Evolutionary conservation across 2,113 vertebrate genomes (phyloP), one percentile per base, ranked within the genome.

Genomic region (Excalfactoria chinensis): DNA sequence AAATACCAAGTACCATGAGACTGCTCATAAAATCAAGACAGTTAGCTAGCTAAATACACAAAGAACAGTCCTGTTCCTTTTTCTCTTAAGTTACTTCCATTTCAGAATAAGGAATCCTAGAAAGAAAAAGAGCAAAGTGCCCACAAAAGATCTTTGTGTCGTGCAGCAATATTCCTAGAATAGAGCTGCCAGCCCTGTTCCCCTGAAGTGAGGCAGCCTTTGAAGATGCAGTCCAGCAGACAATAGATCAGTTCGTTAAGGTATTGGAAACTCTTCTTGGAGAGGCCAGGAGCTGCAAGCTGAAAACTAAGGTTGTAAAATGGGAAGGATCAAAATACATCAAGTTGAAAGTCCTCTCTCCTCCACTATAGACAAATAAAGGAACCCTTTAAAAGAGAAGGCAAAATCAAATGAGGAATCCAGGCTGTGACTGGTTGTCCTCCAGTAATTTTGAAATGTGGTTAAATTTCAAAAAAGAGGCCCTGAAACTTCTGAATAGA

Each of bases 11-110:
- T 91, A 30, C 89, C 93, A 64, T 62, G 51, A 93, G 75, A 85
- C 78, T 93, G 68, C 89, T 92, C 93, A 71, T 96, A 96, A 96
- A 94, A 92, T 68, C 85, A 75, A 60, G 85, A 95, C 85, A 93
- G 75, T 89, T 89, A 66, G 30, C 78, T 85, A 83, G 72, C 68
- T 95, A 83, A 89, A 93, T 41, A 86, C 69, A 93, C 79, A 96
- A 94, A 95, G 89, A 95, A 15, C 22, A 32, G 53, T 78, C 73
- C 89, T 94, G 79, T 95, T 86, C 70, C 34, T 48, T 63, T 56
- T 70, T 30, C 53, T 71, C 91, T 89, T 37, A 88, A 72, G 58
- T 68, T 71, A 43, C 72, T 83, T 87, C 77, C 90, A 70, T 70
- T 86, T 93, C 95, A 89, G 60, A 64, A 22, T 44, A 58, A 93